Percentiles rank a stretch among this genome's conserved stretches.
phyloP scores from a whole-genome alignment of 2,888 invertebrate genomes.

The Cheilosia impressa region DNA sequence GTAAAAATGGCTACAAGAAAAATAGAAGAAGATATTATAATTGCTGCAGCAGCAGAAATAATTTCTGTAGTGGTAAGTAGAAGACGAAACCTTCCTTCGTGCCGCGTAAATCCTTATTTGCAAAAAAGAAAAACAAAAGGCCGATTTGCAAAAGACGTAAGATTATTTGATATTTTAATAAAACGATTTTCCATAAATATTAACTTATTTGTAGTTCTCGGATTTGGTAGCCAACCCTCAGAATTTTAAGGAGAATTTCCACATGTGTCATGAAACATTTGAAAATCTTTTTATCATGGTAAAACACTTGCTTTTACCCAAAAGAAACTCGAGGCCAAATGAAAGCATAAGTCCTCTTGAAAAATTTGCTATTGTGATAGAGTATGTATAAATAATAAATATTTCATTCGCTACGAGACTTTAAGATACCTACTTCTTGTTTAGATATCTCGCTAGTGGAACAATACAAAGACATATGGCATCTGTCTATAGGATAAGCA shows the following conservation, averaged over 20 bases:
- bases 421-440: not conserved
- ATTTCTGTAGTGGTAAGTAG: too few species aligned
- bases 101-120: too few species aligned
- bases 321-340: not conserved
- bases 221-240: not conserved
- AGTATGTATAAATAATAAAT: not conserved
- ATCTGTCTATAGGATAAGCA: not conserved
- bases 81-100: too few species aligned
- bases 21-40: too few species aligned
- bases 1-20: too few species aligned
- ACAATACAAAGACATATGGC: constrained; percentile 1
- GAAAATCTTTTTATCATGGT: not conserved
- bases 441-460: constrained; percentile 16
- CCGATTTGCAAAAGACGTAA: too few species aligned
- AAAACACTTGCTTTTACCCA: not conserved
- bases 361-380: constrained; percentile 1
- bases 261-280: not conserved
- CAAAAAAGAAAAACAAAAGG: too few species aligned
- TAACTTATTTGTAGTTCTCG: too few species aligned
- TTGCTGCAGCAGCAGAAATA: too few species aligned
- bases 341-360: not conserved
- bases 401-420: not conserved
- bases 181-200: too few species aligned
- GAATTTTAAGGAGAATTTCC: not conserved
- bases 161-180: too few species aligned